Conservation (phyloP, 2,888 invertebrate genomes). For the Lutraria lutraria region DNA sequence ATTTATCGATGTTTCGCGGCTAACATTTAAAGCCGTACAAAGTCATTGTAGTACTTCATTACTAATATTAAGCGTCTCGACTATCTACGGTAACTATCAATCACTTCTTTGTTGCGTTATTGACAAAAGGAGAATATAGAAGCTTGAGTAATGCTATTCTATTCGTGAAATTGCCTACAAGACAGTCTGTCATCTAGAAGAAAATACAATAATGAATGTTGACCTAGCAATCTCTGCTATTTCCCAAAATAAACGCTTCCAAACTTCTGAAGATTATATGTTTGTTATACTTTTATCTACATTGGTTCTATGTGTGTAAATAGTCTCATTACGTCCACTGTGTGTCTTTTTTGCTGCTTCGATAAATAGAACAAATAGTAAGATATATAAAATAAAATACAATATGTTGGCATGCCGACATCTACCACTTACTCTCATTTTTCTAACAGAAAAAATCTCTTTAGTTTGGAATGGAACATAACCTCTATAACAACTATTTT, state of each 20-base stretch:
- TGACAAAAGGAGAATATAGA: neutral
- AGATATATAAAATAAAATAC: too few species aligned
- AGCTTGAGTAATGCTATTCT: neutral
- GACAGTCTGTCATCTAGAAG: neutral
- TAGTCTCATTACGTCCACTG: neutral
- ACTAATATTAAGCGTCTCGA: neutral
- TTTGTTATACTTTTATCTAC: neutral
- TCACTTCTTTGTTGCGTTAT: neutral
- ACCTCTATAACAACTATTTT: too few species aligned
- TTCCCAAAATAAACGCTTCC: neutral
- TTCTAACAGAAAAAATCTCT: too few species aligned
- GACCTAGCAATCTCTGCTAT: neutral
- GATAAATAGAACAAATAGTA: neutral
- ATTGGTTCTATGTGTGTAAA: neutral
- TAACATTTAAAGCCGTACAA: conserved; percentile 7
- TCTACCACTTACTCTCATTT: too few species aligned
- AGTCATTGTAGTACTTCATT: conserved; percentile 15
- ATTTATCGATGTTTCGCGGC: neutral
- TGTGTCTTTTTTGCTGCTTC: neutral
- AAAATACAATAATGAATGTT: neutral
- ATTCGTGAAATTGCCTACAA: neutral
- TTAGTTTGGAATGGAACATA: too few species aligned
- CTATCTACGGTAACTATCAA: neutral
- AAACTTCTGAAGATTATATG: neutral
- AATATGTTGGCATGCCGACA: too few species aligned